Base-by-base conservation (phyloP, 2,888 invertebrate species). In the Caenorhabditis sulstoni region DNA sequence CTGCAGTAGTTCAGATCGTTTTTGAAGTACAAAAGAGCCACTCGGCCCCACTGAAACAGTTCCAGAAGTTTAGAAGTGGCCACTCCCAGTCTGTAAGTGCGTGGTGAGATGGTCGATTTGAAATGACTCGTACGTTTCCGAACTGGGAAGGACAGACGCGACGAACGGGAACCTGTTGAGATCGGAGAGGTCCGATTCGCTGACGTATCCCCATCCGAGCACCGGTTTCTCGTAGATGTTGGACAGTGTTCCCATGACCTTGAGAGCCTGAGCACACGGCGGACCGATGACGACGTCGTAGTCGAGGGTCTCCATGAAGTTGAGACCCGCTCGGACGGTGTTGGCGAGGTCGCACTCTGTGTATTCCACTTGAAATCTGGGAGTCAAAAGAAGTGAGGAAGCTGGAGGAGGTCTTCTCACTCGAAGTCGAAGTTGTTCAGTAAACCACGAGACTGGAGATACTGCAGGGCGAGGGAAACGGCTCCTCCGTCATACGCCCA, bases 241-340 rank as follows among this genome's bases (percentile, higher is more conserved):
- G 4, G 81, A 52, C 8, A 83, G 49, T 0, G 70, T 22, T 12
- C 73, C 73, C 83, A 81, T 81, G 37, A 78, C 70, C 52, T 55
- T 37, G 2, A 76, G 61, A 22, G 73, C 80, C 14, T 74, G 53
- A 20, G 79, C 67, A 67, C 88, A 88, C 0, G 88, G 84, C 0
- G 88, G 81, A 22, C 84, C 86, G 44, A 88, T 78, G 11, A 88
- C 50, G 8, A 84, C 81, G 61, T 88, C 87, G 3, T 85, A 82
- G n/a, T 81, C 68, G 16, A 79, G 47, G 1, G 82, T 49, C n/a
- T 66, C 74, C 23, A 88, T 73, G 65, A 88, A 81, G 47, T 88
- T 78, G 22, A 81, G 16, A 11, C 70, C 83, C 3, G 65, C 80
- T 2, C 59, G 58, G 20, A 70, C 83, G 1, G 79, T 64, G 11